Percentiles rank a stretch among this genome's conserved stretches.
Conservation (phyloP, 2,113 vertebrate genomes). For the Anoura caudifer region DNA sequence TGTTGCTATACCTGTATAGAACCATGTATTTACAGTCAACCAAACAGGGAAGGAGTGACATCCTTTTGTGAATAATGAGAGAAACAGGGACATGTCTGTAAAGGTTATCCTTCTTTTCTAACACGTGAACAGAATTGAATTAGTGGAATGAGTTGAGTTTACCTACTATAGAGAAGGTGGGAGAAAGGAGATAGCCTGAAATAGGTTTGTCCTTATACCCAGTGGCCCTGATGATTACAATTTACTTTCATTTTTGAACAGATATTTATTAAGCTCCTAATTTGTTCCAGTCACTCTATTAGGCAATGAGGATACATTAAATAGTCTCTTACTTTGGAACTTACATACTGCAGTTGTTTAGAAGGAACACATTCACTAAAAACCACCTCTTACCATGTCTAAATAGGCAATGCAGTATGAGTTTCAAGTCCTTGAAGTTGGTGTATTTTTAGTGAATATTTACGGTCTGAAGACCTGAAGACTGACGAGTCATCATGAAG, state of each 20-base stretch:
- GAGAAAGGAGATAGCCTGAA: background rate
- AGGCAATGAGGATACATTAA: background rate
- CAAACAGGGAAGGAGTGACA: background rate
- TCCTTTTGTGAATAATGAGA: background rate
- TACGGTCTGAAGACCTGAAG: background rate
- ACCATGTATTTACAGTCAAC: background rate
- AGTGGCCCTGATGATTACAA: background rate
- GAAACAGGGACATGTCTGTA: background rate
- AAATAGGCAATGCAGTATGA: background rate
- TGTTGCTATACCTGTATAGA: background rate
- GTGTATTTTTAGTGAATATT: background rate
- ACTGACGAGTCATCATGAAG: background rate
- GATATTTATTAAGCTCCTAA: background rate
- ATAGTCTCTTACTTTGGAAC: background rate
- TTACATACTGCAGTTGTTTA: conserved; percentile 1
- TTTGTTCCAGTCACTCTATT: background rate
- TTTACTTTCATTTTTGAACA: background rate
- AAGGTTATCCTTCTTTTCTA: background rate
- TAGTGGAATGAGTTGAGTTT: conserved; percentile 21
- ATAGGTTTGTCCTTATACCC: background rate
- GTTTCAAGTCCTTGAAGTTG: background rate
- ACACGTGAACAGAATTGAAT: background rate
- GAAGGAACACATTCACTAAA: background rate
- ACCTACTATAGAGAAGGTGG: background rate
- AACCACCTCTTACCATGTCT: background rate